These are phyloP conservation scores for Pseudopleuronectes americanus DNA, from an alignment of 2,797 vertebrate genomes.

Conservation along the genomic window DNA sequence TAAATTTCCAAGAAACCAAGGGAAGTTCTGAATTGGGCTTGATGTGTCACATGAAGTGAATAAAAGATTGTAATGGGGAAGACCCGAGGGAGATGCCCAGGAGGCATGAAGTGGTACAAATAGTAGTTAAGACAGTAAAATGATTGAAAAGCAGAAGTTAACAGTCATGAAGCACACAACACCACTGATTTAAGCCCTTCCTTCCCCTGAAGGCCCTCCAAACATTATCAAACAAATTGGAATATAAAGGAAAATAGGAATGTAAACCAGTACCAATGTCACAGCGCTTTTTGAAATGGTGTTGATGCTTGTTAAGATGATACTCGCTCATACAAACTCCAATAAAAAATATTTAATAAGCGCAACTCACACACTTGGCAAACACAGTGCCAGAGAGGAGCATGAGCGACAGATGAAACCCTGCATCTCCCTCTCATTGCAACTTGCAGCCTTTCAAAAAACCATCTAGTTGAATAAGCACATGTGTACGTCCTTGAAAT, in stretches of 20 bases:
- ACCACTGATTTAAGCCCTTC: no score
- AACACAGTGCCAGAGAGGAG: slow-evolving; percentile 1
- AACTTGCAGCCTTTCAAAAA: background rate
- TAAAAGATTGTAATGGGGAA: no score
- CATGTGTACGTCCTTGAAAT: background rate
- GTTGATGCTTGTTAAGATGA: background rate
- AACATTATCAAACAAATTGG: background rate
- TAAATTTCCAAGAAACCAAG: no score
- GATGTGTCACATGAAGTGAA: no score
- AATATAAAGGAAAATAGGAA: background rate
- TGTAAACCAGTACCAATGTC: background rate
- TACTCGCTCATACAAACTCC: background rate
- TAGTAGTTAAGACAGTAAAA: no score
- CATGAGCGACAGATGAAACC: background rate
- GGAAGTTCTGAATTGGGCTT: no score
- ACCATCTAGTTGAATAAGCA: background rate
- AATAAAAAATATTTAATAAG: background rate
- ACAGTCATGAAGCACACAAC: no score
- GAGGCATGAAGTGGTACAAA: no score
- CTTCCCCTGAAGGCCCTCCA: no score
- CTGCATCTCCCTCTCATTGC: background rate
- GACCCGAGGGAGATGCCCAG: no score
- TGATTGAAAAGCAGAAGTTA: no score
- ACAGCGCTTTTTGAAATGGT: background rate
- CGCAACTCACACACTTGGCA: background rate